phyloP scores from a whole-genome alignment of 2,113 vertebrate species.

The Paracanthobrama guichenoti region DNA sequence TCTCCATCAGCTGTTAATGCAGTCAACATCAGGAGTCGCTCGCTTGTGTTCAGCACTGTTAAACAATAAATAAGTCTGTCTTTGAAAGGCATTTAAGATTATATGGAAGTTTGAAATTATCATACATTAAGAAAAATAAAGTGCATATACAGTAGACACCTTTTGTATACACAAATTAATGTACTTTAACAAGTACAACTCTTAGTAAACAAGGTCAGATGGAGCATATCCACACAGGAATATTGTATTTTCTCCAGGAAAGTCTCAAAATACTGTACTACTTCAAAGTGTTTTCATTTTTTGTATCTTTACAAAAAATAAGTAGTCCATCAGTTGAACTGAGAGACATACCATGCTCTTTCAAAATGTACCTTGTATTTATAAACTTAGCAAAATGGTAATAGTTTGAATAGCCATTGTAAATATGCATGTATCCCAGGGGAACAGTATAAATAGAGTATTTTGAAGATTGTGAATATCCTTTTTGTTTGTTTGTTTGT shows the following conservation, averaged over 20 bases:
- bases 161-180: slow-evolving; percentile 58
- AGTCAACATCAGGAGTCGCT: slow-evolving; percentile 23
- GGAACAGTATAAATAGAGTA: slow-evolving; percentile 52
- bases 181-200: slow-evolving; percentile 59
- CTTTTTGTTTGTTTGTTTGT: background rate
- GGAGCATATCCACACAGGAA: slow-evolving; percentile 52
- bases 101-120: slow-evolving; percentile 54
- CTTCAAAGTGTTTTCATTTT: slow-evolving; percentile 48
- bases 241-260: slow-evolving; percentile 47
- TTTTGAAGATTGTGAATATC: slow-evolving; percentile 37
- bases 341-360: slow-evolving; percentile 48
- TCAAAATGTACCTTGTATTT: slow-evolving; percentile 55
- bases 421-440: slow-evolving; percentile 44
- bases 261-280: slow-evolving; percentile 53
- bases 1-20: slow-evolving; percentile 23
- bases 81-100: slow-evolving; percentile 54
- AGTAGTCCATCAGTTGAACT: slow-evolving; percentile 50
- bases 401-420: slow-evolving; percentile 43
- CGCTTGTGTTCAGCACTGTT: slow-evolving; percentile 9
- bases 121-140: slow-evolving; percentile 60
- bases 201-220: slow-evolving; percentile 62
- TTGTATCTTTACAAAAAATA: slow-evolving; percentile 53
- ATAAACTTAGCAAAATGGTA: slow-evolving; percentile 59
- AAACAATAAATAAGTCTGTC: slow-evolving; percentile 38
- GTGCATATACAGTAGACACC: slow-evolving; percentile 65